Conservation (phyloP, 30 jellyfish, hydroid and myxozoan species). For the Pelagia noctiluca region DNA sequence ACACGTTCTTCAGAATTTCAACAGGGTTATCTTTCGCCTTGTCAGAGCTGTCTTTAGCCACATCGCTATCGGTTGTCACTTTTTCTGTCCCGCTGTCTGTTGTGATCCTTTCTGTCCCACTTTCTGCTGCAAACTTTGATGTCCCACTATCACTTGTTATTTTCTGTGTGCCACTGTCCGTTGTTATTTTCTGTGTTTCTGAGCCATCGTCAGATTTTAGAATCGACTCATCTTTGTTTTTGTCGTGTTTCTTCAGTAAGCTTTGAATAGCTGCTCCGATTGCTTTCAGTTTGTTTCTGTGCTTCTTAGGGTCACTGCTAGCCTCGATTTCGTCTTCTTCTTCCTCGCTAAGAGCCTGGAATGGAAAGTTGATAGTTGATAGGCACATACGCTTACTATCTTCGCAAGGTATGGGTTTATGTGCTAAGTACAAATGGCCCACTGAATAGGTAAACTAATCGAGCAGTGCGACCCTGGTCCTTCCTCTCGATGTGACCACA, state of each 20-base stretch:
- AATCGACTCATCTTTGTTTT: constrained; percentile 26
- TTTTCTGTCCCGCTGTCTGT: constrained; percentile 19
- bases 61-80: not conserved
- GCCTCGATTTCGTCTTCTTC: constrained; percentile 67
- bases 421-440: too few relatives aligned
- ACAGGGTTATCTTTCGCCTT: too few relatives aligned
- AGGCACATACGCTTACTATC: too few relatives aligned
- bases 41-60: constrained; percentile 5
- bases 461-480: too few relatives aligned
- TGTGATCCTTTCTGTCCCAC: too few relatives aligned
- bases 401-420: too few relatives aligned
- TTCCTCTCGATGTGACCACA: too few relatives aligned
- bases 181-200: too few relatives aligned
- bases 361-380: too few relatives aligned
- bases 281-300: constrained; percentile 68
- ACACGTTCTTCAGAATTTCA: constrained; percentile 22
- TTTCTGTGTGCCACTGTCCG: constrained; percentile 19
- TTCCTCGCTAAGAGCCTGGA: constrained; percentile 76
- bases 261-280: constrained; percentile 68
- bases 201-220: too few relatives aligned
- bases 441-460: too few relatives aligned
- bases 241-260: constrained; percentile 48
- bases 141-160: constrained; percentile 15
- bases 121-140: too few relatives aligned
- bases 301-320: constrained; percentile 31